Base-by-base conservation (phyloP, 2,797 vertebrate species). In the Tragelaphus oryx region DNA sequence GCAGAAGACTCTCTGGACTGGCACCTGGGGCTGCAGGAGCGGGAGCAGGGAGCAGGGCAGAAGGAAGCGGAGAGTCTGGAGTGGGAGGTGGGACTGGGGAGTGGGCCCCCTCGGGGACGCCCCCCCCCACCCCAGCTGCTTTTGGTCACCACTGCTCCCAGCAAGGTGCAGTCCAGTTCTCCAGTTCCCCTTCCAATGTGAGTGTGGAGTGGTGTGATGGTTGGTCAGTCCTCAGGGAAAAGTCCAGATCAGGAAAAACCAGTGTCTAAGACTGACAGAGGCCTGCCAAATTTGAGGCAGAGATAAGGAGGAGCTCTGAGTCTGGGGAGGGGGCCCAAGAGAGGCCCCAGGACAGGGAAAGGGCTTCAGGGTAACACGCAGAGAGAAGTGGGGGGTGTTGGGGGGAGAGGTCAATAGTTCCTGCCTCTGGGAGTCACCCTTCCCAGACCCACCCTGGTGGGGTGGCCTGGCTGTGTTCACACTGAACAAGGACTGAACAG, bases 151-250 rank as follows among this genome's bases (percentile, higher is more conserved):
- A 12, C n/a, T 6, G 50, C 17, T 9, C 50, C 3, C 22, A 5
- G 26, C 7, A 8, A 33, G 26, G 4, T 7, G 12, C 2, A 7
- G 7, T 2, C 44, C 8, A 28, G 44, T 16, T 0, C 3, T 28
- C 5, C 2, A 12, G 12, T 8, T n/a, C 20, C 3, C 8, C 65
- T n/a, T 30, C 3, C 20, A 4, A 0, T 0, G 52, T 1, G 20
- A 17, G 1, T 0, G 24, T 11, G 16, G 16, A 22, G 16, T 4
- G 30, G 5, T 13, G 28, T 60, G 59, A 60, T 4, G 28, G 26
- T 5, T 74, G 4, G 11, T 28, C 4, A 7, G 71, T 3, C 30
- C 55, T 22, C 5, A 12, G 46, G 28, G 33, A 7, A 41, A 54
- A 30, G 16, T 10, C 46, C 50, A 18, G 3, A 13, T 1, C 11